Percentiles rank a stretch among this genome's conserved stretches.
Evolutionary conservation across 1,140 invertebrate species (phyloP).

Genomic region (Acyrthosiphon pisum): DNA sequence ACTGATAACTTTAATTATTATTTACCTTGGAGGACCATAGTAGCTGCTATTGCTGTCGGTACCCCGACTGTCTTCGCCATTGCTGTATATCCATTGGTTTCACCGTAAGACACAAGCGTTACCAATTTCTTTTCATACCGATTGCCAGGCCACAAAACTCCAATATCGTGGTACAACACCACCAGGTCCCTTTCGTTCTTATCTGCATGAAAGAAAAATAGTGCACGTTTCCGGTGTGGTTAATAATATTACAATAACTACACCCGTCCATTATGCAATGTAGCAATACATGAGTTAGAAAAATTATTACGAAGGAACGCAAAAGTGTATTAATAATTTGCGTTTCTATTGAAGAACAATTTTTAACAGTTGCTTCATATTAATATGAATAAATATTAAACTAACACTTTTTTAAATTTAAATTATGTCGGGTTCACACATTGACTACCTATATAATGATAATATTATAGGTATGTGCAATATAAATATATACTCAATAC

Average conservation of each 20-base stretch:
- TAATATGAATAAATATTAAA: too few species aligned
- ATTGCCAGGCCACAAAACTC: constrained; percentile 89
- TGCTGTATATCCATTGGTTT: constrained; percentile 85
- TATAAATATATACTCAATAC: neutral
- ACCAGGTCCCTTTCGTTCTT: constrained; percentile 89
- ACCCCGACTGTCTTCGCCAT: constrained; percentile 98
- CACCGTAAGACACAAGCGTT: constrained; percentile 93
- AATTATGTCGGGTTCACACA: neutral
- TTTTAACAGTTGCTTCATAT: too few species aligned
- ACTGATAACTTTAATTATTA: constrained; percentile 15
- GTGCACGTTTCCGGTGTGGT: neutral
- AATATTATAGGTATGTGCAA: neutral
- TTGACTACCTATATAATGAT: neutral
- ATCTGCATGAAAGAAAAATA: constrained; percentile 48
- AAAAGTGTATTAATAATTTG: neutral
- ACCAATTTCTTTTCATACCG: constrained; percentile 84
- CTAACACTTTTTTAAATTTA: neutral
- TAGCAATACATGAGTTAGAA: neutral
- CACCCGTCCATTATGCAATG: neutral
- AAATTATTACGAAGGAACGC: neutral
- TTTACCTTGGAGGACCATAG: constrained; percentile 95
- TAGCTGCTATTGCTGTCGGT: constrained; percentile 93
- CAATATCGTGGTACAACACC: constrained; percentile 91
- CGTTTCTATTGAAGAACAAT: neutral
- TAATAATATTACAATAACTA: neutral